Base-by-base conservation (phyloP, 2,797 vertebrate genomes). In the Bovichtus variegatus region DNA sequence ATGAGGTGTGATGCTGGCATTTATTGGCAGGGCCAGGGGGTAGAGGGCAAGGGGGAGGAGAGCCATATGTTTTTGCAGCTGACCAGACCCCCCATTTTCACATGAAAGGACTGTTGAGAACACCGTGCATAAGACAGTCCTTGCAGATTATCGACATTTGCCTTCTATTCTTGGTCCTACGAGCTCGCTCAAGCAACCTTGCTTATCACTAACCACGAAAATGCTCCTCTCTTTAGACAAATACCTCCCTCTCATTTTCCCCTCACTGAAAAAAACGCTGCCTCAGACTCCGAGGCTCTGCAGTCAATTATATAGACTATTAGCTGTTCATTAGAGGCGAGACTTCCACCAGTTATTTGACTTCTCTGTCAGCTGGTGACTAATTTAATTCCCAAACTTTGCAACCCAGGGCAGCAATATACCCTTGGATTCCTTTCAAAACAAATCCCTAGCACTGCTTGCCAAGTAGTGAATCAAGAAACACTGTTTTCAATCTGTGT, bases 61-160 rank as follows among this genome's bases (percentile, higher is more conserved):
- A 23, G 80, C 66, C 86, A 87, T 91, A 81, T 95, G 95, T 95
- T 95, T 93, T 94, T 92, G 86, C 95, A 95, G 95, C 94, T 95
- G 95, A 95, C 92, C 92, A 88, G 92, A 93, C 90, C 92, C 89
- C 91, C 86, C 88, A 92, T 93, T 91, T 90, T 90, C 88, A 94
- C 93, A 94, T 93, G 92, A 94, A 93, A 94, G 93, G 83, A 58
- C 78, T 74, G 88, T 59, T 65, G 78, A 85, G 89, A 88, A 84
- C 89, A 83, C 84, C 78, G 75, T 62, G 75, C 85, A 82, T 74
- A 70, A 83, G 83, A 91, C 87, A 80, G 90, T 80, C 84, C 74
- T 55, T 57, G 66, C 90, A 78, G 78, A 92, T 89, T 85, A 93
- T 92, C 91, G 92, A 93, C 93, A 89, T 91, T 92, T 85, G 89